Evolutionary conservation across 1,140 invertebrate species (phyloP), one percentile per base, ranked within the genome.

Genomic region (Drosophila nikananu): DNA sequence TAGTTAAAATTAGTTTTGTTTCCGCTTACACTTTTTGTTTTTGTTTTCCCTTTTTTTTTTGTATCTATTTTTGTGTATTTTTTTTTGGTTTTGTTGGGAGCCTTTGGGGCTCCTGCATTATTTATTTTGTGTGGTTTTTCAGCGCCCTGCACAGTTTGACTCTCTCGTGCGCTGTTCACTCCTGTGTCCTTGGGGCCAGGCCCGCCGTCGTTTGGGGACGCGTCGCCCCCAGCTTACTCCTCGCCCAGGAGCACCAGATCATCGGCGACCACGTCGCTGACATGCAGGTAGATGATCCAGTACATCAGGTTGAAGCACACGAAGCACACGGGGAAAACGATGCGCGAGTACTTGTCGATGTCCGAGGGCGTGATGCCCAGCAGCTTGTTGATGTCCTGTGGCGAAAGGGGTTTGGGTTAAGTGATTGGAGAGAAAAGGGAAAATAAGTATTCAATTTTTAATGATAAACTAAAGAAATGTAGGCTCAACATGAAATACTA

Each of bases 221-320:
- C 32, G 21, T 30, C 54, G 25, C 35, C 46, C 68, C 35, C 15
- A 37, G 35, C 35, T 57, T 90, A 90, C 73, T 97, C 96, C 91
- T 97, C 96, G 93, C 96, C 96, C 81, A 97, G 95, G 75, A 97
- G 95, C 83, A 98, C 97, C 92, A 98, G 94, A 94, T 98, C 97
- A 93, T 98, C 97, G 92, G 97, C 97, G 65, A 98, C 97, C 71
- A 98, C 97, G 94, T 98, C 97, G 84, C 97, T 98, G 92, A 99
- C 98, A 95, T 98, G 97, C 78, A 98, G 94, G 92, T 99, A 99
- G 86, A 99, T 98, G 93, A 98, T 98, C 98, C 98, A 99, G 94
- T 99, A 99, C 97, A 98, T 98, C 58, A 99, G 95, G 94, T 99
- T 99, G 95, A 99, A 99, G 94, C 98, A 98, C 75, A 98, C 97